Evolutionary conservation across 2,113 vertebrate genomes (phyloP), one percentile per base, ranked within the genome.

Genomic region (Epinephelus fuscoguttatus): DNA sequence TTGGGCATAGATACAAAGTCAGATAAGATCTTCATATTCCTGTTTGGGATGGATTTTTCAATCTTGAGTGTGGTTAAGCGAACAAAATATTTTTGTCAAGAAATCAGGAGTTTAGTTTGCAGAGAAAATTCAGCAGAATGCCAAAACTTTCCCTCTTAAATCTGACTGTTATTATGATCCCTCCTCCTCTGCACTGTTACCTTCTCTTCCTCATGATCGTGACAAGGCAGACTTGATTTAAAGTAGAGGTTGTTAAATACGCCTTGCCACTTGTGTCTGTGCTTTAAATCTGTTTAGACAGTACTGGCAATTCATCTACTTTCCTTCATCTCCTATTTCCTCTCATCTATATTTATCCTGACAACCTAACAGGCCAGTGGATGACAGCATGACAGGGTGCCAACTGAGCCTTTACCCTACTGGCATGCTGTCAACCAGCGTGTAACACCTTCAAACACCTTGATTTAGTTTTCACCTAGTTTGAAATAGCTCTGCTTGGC

Each of bases 261-360:
- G 23, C 21, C 17, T 23, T 78, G 47, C 21, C 60, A 33, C 59
- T 59, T 47, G 49, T 14, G 4, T 3, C 2, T 56, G 4, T 21
- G 30, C 17, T 79, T 74, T 56, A 8, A 61, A 78, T 68, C 25
- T 25, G 12, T 30, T 67, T 25, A 23, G n/a, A 72, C 63, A 69
- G 30, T 18, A 60, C 15, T 81, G 57, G 40, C 45, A 78, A 27
- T 60, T 81, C 42, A 33, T 82, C 66, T 66, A 10, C 75, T 50
- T 72, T 23, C 63, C 56, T 78, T 81, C 42, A 82, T 78, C 56
- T 73, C 75, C 19, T 11, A 3, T 76, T 79, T 83, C 47, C 55
- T 84, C 49, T 79, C 45, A 69, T 81, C 80, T 80, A 30, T 84
- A 70, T 87, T 84, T 83, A 78, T 89, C 55, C 40, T 19, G 23